These are phyloP conservation scores for Hedya salicella DNA, from an alignment of 2,888 invertebrate species.

Conservation along the genomic window DNA sequence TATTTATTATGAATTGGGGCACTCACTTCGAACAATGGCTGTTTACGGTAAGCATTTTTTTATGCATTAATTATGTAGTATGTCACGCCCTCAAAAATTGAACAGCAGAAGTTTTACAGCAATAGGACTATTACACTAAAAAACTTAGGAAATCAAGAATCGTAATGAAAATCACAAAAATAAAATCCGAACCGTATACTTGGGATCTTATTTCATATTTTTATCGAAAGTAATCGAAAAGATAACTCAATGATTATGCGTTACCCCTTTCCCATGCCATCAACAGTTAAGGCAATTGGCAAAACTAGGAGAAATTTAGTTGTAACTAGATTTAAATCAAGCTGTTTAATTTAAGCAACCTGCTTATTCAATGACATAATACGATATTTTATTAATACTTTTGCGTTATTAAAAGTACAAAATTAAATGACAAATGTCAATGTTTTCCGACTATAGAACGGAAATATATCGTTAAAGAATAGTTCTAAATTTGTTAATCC, in stretches of 20 bases:
- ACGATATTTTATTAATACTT: background rate
- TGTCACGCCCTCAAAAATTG: too few relatives aligned
- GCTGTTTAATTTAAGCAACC: constrained; percentile 11
- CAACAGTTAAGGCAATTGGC: constrained; percentile 4
- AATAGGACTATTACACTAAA: too few relatives aligned
- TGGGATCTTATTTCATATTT: background rate
- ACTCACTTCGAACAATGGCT: background rate
- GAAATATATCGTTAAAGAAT: background rate
- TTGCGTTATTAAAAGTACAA: too few relatives aligned
- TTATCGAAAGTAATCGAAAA: constrained; percentile 17
- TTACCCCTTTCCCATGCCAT: constrained; percentile 29
- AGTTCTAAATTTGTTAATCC: background rate
- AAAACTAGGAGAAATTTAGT: constrained; percentile 12
- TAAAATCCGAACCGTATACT: too few relatives aligned
- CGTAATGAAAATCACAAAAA: too few relatives aligned
- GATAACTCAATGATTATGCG: constrained; percentile 2
- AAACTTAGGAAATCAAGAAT: too few relatives aligned
- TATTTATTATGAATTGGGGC: constrained; percentile 10
- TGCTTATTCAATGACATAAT: background rate
- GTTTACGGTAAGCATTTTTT: background rate
- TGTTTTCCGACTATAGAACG: too few relatives aligned
- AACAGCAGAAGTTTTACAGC: too few relatives aligned
- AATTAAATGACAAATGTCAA: too few relatives aligned
- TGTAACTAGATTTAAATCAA: constrained; percentile 8
- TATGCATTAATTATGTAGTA: background rate